phyloP scores from a whole-genome alignment of 1,140 invertebrate species.

The Pseudomyrmex sp. region DNA sequence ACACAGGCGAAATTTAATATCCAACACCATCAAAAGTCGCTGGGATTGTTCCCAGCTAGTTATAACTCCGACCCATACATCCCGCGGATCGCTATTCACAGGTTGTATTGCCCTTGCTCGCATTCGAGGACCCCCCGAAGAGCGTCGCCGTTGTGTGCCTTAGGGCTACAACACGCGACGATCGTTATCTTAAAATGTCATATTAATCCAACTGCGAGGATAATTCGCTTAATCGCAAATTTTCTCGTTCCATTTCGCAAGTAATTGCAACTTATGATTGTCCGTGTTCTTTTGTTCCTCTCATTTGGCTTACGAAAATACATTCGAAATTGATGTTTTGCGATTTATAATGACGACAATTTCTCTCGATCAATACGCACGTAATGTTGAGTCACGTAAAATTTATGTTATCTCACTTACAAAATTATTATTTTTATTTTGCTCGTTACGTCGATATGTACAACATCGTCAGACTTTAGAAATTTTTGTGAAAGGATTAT shows the following conservation, averaged over 20 bases:
- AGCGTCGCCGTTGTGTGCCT: conserved; percentile 46
- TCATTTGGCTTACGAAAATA: not conserved
- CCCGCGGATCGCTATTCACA: conserved; percentile 35
- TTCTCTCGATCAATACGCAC: not conserved
- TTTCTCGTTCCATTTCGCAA: conserved; percentile 34
- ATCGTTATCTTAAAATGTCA: conserved; percentile 58
- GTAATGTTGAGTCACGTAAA: not conserved
- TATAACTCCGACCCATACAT: conserved; percentile 68
- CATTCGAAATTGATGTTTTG: not conserved
- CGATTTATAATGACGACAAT: not conserved
- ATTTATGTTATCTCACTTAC: not conserved
- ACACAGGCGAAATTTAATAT: conserved; percentile 84
- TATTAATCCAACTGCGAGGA: conserved; percentile 39
- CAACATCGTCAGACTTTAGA: conserved; percentile 8
- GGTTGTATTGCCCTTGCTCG: conserved; percentile 25
- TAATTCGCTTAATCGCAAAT: conserved; percentile 49
- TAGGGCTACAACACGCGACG: conserved; percentile 40
- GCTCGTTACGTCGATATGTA: not conserved
- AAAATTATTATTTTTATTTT: not conserved
- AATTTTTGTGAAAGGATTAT: conserved; percentile 17
- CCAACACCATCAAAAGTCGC: conserved; percentile 84
- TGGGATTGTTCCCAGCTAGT: conserved; percentile 81
- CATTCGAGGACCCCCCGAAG: conserved; percentile 33
- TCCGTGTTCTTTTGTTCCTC: not conserved
- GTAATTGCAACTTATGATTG: conserved; percentile 35